Base-by-base conservation (phyloP, 2,113 vertebrate species). In the Lepus americanus region DNA sequence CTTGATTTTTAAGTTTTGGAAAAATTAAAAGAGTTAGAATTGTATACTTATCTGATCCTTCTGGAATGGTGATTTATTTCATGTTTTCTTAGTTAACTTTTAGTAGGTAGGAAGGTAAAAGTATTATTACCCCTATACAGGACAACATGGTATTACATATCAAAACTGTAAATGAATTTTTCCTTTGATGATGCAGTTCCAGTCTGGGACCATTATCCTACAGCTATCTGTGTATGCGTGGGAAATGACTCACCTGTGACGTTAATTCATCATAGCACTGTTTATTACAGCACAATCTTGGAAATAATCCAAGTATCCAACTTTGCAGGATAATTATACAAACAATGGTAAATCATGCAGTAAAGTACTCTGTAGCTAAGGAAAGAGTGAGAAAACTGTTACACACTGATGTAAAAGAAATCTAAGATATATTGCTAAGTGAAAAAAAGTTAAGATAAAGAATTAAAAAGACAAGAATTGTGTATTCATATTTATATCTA, bases 71-170 rank as follows among this genome's bases (percentile, higher is more conserved):
- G 66, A 66, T 86, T 94, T 67, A 88, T 51, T 93, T 90, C 29
- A 67, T 76, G 49, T 83, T 93, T 89, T 83, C 69, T 86, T 49
- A 93, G 61, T 89, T 64, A 93, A 77, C 51, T 85, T 77, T 86
- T 77, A 78, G 27, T 61, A 39, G 39, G 55, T 51, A 3, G 22
- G 73, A 86, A 22, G 25, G 2, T 12, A 29, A 76, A 53, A 59
- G 27, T 67, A 63, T 29, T 27, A 20, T 53, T 29, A 10, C 70
- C 8, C 4, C 5, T 72, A 13, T 39, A 78, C 22, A 69, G 44
- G 31, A 9, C 4, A 39, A 12, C 36, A 6, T 51, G 12, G 9
- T 64, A 5, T 61, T 87, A 27, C 27, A 27, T 53, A 33, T 69
- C 67, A 73, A 39, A 82, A 33, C 31, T 36, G 4, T 55, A 39